These are phyloP conservation scores for Bemisia tabaci DNA, from an alignment of 1,140 invertebrate species.

Conservation along the genomic window DNA sequence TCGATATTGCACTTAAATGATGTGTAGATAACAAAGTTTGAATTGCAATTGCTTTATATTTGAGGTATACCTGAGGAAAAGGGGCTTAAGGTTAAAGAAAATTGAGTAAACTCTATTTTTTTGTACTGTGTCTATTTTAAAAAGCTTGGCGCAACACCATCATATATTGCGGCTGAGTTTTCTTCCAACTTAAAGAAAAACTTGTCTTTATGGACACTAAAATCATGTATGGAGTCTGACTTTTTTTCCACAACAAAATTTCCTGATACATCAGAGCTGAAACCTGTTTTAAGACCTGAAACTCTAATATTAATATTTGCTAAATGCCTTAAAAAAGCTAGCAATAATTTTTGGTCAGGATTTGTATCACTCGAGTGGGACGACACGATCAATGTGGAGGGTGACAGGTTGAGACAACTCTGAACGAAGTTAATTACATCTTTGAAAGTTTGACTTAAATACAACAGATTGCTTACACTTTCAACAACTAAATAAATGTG, in stretches of 20 bases:
- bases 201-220: not conserved
- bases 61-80: too few relatives aligned
- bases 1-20: too few relatives aligned
- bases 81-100: too few relatives aligned
- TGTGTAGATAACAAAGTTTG: too few relatives aligned
- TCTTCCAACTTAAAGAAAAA: not conserved
- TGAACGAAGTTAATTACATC: not conserved
- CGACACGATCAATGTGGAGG: not conserved
- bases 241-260: not conserved
- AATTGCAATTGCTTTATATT: too few relatives aligned
- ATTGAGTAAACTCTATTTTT: too few relatives aligned
- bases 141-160: not conserved
- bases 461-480: not conserved
- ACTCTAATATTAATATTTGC: not conserved
- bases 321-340: not conserved
- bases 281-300: not conserved
- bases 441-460: not conserved
- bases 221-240: not conserved
- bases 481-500: not conserved
- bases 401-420: not conserved
- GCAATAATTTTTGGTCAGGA: not conserved
- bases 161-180: not conserved
- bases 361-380: not conserved
- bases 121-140: not conserved
- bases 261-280: not conserved